phyloP scores from a whole-genome alignment of 2,888 invertebrate species.

The Tetrapedia diversipes region DNA sequence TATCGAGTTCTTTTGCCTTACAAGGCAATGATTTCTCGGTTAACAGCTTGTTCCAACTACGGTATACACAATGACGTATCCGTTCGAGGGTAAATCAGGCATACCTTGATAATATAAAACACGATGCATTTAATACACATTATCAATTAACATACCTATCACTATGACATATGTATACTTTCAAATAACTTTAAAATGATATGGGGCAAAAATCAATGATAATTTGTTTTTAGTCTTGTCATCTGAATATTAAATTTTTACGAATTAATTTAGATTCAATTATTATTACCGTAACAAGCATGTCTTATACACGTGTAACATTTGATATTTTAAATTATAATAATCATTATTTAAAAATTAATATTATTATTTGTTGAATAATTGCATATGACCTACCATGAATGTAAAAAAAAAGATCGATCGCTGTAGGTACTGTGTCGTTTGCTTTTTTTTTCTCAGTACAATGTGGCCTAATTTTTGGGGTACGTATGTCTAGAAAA shows the following conservation, averaged over 20 bases:
- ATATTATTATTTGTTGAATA: too few species aligned
- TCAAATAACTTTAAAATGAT: not conserved
- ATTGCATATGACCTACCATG: not conserved
- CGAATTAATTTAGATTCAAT: not conserved
- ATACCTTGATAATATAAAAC: not conserved
- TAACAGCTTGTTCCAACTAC: slow-evolving; percentile 46
- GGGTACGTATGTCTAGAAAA: slow-evolving; percentile 40
- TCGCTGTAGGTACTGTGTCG: not conserved
- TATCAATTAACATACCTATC: not conserved
- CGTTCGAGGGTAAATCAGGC: not conserved
- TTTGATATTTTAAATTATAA: not conserved
- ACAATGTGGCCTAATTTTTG: slow-evolving; percentile 44
- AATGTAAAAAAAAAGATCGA: not conserved
- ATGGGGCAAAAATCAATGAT: not conserved
- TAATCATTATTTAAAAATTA: too few species aligned
- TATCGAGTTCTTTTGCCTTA: slow-evolving; percentile 48
- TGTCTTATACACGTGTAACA: not conserved
- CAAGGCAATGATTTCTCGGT: slow-evolving; percentile 58
- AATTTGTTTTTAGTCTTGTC: too few species aligned
- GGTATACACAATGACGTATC: slow-evolving; percentile 48
- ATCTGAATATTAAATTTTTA: too few species aligned
- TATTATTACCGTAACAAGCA: not conserved
- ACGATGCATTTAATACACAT: not conserved
- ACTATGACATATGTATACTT: not conserved
- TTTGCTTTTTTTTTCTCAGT: slow-evolving; percentile 5